Evolutionary conservation across 2,113 vertebrate species (phyloP).

Genomic region (Brachypteracias leptosomus): DNA sequence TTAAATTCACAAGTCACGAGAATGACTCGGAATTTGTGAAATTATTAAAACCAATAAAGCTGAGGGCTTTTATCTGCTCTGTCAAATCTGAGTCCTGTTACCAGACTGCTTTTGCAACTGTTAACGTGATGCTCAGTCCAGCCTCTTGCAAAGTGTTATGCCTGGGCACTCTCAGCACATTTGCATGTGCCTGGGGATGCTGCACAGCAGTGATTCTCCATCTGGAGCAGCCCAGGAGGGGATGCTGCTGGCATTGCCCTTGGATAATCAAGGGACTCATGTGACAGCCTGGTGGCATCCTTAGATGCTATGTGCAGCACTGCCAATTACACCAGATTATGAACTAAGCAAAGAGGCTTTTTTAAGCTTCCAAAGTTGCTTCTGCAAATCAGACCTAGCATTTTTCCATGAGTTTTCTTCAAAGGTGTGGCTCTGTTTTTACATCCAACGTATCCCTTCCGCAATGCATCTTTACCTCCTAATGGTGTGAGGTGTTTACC

Average conservation of each 20-base stretch:
- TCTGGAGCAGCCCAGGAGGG: background rate
- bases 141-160: accelerated
- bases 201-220: accelerated
- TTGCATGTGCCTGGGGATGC: background rate
- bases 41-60: background rate
- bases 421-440: background rate
- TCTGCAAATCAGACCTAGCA: background rate
- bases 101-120: background rate
- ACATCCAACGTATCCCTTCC: background rate
- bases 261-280: background rate
- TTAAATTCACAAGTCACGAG: background rate
- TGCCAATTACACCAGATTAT: background rate
- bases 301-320: background rate
- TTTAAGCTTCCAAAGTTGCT: background rate
- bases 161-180: background rate
- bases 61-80: background rate
- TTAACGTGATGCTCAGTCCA: background rate
- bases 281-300: background rate
- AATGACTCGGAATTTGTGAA: background rate
- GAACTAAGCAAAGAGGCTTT: background rate
- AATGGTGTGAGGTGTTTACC: background rate
- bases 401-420: background rate
- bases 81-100: background rate
- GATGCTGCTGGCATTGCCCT: background rate
- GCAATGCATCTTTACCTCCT: background rate